Evolutionary conservation across 2,113 vertebrate species (phyloP).

Genomic region (Sterna hirundo): DNA sequence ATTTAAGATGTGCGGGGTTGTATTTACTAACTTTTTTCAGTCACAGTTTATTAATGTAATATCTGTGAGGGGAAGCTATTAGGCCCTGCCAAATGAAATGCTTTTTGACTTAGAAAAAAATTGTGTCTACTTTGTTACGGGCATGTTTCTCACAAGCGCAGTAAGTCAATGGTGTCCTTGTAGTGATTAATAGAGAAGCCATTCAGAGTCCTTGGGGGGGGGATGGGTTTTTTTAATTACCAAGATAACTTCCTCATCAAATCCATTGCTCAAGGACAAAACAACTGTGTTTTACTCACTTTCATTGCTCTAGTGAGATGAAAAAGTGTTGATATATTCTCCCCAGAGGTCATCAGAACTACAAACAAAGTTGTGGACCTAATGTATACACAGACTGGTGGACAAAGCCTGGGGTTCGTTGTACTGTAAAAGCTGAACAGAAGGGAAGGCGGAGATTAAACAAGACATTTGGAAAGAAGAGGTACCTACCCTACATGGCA

Average conservation of each 20-base stretch:
- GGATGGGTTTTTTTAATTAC: slow-evolving; percentile 12
- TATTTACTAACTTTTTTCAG: background rate
- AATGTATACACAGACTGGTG: background rate
- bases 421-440: background rate
- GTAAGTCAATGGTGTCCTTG: background rate
- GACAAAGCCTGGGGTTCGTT: background rate
- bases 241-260: background rate
- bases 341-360: background rate
- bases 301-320: slow-evolving; percentile 22
- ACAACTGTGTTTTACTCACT: background rate
- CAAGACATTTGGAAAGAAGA: background rate
- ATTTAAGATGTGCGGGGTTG: background rate
- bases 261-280: background rate
- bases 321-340: slow-evolving; percentile 34
- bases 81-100: background rate
- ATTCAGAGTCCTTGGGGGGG: background rate
- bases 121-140: background rate
- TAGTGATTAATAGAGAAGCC: background rate
- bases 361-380: background rate
- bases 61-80: background rate
- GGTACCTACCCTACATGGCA: background rate
- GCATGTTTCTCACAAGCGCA: background rate
- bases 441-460: slow-evolving; percentile 34
- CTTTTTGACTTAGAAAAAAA: background rate
- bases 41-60: background rate